Evolutionary conservation across 1,140 invertebrate species (phyloP).

Genomic region (Micrasema minimum): DNA sequence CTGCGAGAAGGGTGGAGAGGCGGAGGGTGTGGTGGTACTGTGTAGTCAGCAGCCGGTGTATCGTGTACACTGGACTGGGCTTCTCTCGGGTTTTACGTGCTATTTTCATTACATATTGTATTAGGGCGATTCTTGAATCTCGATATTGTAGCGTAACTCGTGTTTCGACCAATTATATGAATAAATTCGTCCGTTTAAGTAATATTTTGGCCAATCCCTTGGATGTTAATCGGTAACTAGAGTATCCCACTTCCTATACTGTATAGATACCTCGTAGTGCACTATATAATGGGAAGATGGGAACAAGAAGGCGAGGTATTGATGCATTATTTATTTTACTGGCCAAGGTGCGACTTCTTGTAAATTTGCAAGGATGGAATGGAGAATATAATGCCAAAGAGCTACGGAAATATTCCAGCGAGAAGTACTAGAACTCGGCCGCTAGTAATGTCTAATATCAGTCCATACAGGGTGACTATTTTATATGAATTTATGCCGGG

Average conservation of each 20-base stretch:
- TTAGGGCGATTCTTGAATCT: constrained; percentile 30
- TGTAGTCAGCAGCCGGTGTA: too few relatives aligned
- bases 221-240: too few relatives aligned
- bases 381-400: constrained; percentile 29
- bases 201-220: not conserved
- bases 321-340: constrained; percentile 24
- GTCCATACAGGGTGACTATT: constrained; percentile 29
- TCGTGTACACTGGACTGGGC: not conserved
- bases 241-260: not conserved
- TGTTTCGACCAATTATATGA: constrained; percentile 22
- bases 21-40: not conserved
- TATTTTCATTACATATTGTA: constrained; percentile 30
- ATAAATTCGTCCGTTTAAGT: constrained; percentile 10
- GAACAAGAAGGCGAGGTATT: constrained; percentile 4
- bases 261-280: too few relatives aligned
- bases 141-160: constrained; percentile 33
- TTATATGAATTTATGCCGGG: constrained; percentile 19
- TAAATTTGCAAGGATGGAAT: constrained; percentile 21
- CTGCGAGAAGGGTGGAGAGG: not conserved
- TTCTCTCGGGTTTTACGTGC: constrained; percentile 21
- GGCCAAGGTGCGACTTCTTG: constrained; percentile 15
- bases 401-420: constrained; percentile 1
- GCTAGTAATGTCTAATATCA: constrained; percentile 28
- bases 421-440: too few relatives aligned
- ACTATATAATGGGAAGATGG: too few relatives aligned